A percentile compares a stretch with the other conserved stretches of the same genome.
Evolutionary conservation across 2,113 vertebrate species (phyloP).

Genomic region (Brienomyrus longianalis): DNA sequence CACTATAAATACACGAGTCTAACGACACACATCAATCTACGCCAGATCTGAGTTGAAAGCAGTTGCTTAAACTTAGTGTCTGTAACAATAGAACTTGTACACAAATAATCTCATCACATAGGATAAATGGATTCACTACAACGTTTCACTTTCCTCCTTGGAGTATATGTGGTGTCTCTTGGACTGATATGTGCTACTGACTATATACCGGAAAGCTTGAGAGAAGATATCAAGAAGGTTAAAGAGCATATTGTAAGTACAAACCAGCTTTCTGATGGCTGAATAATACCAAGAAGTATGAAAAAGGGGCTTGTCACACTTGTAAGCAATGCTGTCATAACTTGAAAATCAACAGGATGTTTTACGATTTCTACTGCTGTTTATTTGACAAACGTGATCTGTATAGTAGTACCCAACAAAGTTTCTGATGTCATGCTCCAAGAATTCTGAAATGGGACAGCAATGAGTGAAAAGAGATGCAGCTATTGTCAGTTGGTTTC

Average conservation of each 20-base stretch:
- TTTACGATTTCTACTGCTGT: not conserved
- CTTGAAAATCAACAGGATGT: not conserved
- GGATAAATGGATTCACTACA: constrained; percentile 1
- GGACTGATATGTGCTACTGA: not conserved
- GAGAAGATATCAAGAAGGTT: not conserved
- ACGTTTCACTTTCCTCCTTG: not conserved
- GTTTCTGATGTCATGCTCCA: not conserved
- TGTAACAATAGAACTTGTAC: not conserved
- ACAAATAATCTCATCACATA: not conserved
- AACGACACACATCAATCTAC: not conserved
- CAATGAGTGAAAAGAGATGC: not conserved
- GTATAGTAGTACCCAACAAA: not conserved
- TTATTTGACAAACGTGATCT: not conserved
- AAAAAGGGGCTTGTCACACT: not conserved
- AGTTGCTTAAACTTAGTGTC: not conserved
- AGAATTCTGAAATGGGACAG: not conserved
- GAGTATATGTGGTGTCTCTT: not conserved
- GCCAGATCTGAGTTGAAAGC: not conserved
- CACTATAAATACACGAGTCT: constrained; percentile 14
- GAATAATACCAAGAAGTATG: not conserved
- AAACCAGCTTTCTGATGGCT: not conserved
- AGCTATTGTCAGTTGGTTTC: not conserved
- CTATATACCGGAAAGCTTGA: not conserved
- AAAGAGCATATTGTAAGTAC: constrained; percentile 13
- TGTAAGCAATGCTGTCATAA: not conserved